Evolutionary conservation across 2,797 vertebrate genomes (phyloP).

Genomic region (Falco columbarius): DNA sequence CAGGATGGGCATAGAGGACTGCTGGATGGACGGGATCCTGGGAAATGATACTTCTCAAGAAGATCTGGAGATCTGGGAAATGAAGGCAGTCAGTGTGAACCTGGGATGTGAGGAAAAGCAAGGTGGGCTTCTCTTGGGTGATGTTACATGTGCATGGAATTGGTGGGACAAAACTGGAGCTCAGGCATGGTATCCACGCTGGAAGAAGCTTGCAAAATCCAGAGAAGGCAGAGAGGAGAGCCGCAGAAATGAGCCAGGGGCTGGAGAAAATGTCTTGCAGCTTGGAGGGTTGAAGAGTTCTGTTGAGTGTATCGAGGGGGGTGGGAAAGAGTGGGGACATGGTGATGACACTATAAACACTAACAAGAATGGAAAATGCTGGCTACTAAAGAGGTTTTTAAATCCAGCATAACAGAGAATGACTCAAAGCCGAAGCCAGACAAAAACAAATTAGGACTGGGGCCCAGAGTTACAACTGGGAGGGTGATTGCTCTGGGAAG

Average conservation of each 20-base stretch:
- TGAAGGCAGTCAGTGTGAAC: neutral
- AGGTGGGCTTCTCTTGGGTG: neutral
- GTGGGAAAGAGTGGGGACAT: neutral
- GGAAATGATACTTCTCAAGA: neutral
- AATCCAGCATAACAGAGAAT: neutral
- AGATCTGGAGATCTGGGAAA: neutral
- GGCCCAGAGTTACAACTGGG: neutral
- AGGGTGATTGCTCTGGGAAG: neutral
- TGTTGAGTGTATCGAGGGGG: neutral
- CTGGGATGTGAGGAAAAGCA: neutral
- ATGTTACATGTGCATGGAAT: neutral
- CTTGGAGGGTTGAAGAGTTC: neutral
- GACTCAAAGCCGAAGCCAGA: constrained; percentile 2
- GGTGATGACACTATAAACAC: neutral
- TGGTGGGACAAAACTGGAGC: neutral
- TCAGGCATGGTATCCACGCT: neutral
- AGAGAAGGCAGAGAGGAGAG: neutral
- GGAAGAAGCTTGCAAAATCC: neutral
- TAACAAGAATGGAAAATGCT: neutral
- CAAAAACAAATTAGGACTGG: neutral
- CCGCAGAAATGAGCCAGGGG: neutral
- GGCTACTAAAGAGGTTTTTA: neutral
- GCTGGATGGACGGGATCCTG: neutral
- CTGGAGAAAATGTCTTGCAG: neutral
- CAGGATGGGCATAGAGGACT: neutral